A percentile compares a stretch with the other conserved stretches of the same genome.
Conservation (phyloP, 1,140 invertebrate species). For the Druon quercuslanigerum region DNA sequence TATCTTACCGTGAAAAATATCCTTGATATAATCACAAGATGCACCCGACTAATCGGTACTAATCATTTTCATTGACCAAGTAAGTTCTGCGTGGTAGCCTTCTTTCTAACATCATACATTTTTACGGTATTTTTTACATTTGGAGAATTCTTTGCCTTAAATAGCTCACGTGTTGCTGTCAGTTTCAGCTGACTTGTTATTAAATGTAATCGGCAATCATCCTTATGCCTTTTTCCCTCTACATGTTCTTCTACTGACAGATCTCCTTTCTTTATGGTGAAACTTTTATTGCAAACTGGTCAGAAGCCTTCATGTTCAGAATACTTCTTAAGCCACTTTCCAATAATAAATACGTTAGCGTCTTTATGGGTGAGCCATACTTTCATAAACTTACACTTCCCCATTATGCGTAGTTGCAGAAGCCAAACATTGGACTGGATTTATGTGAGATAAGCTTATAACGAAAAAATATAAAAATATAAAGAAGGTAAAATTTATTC, state of each 20-base stretch:
- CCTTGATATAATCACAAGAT: too few relatives aligned
- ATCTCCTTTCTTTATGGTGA: neutral
- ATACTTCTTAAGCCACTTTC: neutral
- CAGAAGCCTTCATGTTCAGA: neutral
- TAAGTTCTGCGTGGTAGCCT: neutral
- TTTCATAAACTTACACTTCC: neutral
- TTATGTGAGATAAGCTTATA: too few relatives aligned
- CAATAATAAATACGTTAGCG: neutral
- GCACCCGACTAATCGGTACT: too few relatives aligned
- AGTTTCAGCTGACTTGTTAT: neutral
- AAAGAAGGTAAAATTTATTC: too few relatives aligned
- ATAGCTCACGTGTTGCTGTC: neutral
- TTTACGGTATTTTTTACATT: neutral
- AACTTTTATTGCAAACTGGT: neutral
- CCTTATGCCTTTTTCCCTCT: neutral
- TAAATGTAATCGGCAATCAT: neutral
- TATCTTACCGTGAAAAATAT: slow-evolving; percentile 30
- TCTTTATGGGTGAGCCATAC: neutral
- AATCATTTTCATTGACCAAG: slow-evolving; percentile 28
- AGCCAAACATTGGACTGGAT: too few relatives aligned
- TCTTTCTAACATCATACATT: slow-evolving; percentile 1
- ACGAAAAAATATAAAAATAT: too few relatives aligned
- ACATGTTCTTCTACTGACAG: neutral
- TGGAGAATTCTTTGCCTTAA: neutral
- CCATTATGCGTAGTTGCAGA: neutral